Conservation (phyloP, 2,888 invertebrate species). For the Geophilus truncorum region DNA sequence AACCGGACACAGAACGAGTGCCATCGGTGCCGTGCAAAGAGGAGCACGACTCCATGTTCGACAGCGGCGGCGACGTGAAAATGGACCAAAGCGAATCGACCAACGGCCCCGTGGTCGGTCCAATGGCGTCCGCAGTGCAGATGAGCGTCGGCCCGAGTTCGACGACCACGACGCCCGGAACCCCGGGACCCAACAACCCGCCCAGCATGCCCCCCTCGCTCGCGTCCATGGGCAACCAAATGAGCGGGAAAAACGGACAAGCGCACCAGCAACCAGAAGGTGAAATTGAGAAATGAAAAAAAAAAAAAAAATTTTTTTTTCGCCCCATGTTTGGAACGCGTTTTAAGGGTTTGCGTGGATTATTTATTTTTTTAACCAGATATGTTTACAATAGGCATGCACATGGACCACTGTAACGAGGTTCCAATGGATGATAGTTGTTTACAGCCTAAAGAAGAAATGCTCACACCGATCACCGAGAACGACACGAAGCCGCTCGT, state of each 20-base stretch:
- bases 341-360: neutral
- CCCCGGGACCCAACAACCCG: neutral
- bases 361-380: neutral
- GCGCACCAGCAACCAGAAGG: constrained; percentile 8
- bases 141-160: neutral
- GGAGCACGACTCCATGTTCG: constrained; percentile 23
- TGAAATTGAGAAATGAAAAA: neutral
- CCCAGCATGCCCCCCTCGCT: neutral
- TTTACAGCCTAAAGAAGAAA: constrained; percentile 29
- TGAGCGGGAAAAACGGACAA: constrained; percentile 27
- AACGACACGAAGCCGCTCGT: constrained; percentile 29
- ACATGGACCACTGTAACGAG: neutral
- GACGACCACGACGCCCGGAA: neutral
- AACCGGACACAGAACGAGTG: constrained; percentile 36
- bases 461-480: neutral
- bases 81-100: constrained; percentile 34
- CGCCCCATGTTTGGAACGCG: neutral
- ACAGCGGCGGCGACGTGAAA: constrained; percentile 17
- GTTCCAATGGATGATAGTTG: constrained; percentile 29
- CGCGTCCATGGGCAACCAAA: neutral
- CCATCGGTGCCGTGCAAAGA: constrained; percentile 25
- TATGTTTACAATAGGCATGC: neutral
- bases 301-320: neutral
- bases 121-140: neutral
- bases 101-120: constrained; percentile 20